Evolutionary conservation across 2,888 invertebrate species (phyloP), one percentile per base, ranked within the genome.

Genomic region (Nomada flava): DNA sequence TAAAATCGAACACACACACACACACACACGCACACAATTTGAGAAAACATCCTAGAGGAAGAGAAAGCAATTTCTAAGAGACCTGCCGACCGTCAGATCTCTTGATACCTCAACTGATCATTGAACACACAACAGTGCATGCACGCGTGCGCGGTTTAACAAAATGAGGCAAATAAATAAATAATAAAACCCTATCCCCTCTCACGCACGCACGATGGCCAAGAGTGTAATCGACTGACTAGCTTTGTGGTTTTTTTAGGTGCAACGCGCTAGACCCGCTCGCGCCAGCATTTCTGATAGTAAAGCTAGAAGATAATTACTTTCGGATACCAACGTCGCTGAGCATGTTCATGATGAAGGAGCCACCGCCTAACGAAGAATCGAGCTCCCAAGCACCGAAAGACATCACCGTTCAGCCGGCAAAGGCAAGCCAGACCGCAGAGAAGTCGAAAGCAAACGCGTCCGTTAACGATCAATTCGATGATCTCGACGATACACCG

Each of bases 291-390:
- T 91, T 89, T 89, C 90, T 91, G 89, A 91, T 90, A 88, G 90
- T 92, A 69, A 92, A 91, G 70, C 83, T 92, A 89, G 92, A 91
- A 77, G 90, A 92, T 23, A 92, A 92, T 84, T 91, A 90, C 88
- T 92, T 91, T 89, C 91, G 90, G 83, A 91, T 92, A 76, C 92
- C 91, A 50, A 91, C 92, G 59, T 91, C 92, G 20, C 79, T 92
- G 83, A 90, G 89, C 80, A 88, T 91, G 65, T 92, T 91, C 81
- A 91, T 92, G 91, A 92, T 88, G 89, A 91, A 92, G 84, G 90
- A 91, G 68, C 83, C 89, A 18, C 68, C 82, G 10, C 77, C 88
- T 0, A 65, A 57, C 60, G 88, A 86, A 47, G 86, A 87, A 47
- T 72, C 57, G 42, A 74, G 67, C 57, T 44, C 3, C 11, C 10